Evolutionary conservation across 2,797 vertebrate genomes (phyloP).

Genomic region (Phaenicophaeus curvirostris): DNA sequence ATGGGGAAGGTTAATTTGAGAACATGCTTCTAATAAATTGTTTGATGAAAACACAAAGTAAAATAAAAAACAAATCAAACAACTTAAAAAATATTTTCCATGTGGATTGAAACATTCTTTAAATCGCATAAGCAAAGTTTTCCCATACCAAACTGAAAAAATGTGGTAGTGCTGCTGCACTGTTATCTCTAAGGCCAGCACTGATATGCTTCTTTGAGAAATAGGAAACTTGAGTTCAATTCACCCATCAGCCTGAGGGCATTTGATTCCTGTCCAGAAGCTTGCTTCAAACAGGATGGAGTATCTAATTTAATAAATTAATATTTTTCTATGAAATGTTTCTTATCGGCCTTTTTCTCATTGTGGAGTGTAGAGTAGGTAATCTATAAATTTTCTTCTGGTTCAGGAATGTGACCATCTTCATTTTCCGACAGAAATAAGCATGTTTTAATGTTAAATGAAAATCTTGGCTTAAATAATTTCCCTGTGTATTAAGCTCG

Average conservation of each 20-base stretch:
- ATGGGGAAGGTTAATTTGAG: neutral
- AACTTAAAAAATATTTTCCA: neutral
- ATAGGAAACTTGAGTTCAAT: neutral
- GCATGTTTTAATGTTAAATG: slow-evolving; percentile 57
- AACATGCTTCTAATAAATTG: neutral
- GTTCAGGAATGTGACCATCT: slow-evolving; percentile 3
- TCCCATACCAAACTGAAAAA: neutral
- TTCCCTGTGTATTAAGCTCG: neutral
- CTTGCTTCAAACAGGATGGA: neutral
- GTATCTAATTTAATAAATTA: slow-evolving; percentile 1
- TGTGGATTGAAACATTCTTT: neutral
- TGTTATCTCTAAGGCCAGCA: neutral
- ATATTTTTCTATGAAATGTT: neutral
- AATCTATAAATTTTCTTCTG: neutral
- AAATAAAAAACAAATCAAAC: neutral
- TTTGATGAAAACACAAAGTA: neutral
- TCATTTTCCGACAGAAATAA: slow-evolving; percentile 26
- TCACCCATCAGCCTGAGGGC: neutral
- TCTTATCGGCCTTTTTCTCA: neutral
- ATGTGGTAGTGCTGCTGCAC: neutral
- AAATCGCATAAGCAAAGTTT: neutral
- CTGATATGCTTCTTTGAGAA: neutral
- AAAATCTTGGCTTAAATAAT: slow-evolving; percentile 43
- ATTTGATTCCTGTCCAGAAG: neutral
- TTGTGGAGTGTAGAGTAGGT: neutral